Evolutionary conservation across 1,140 invertebrate genomes (phyloP), one percentile per base, ranked within the genome.

Genomic region (Cydia splendana): DNA sequence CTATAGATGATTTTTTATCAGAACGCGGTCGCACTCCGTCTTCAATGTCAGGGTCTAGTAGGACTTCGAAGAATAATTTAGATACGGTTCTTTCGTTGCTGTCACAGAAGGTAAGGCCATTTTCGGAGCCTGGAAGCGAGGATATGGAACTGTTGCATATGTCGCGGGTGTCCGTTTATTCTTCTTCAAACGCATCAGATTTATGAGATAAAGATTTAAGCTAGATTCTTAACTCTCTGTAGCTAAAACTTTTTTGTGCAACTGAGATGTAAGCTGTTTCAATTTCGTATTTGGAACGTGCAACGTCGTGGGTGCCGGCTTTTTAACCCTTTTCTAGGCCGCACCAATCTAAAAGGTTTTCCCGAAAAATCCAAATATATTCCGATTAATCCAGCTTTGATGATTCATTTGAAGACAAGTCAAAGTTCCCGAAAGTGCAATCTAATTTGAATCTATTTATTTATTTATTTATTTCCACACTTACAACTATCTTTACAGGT

Each of bases 1-100:
- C 90, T 2, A 85, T 91, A 4, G 91, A 92, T 15, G 90, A 91
- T 57, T 87, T 88, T 28, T 24, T 92, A 34, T 89, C 87, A 6
- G 88, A 91, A 81, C 69, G 85, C 73, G 86, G 88, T 0, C 79
- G 87, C 20, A 81, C 87, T 10, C 87, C 84, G 45, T 75, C 87
- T 0, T 85, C 82, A 10, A 51, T 67, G 0, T 80, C 85, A 7
- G 30, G 79, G 18, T 85, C 88, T 0, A 89, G 82, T 74, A 87
- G 86, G 76, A 91, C 91, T 1, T 91, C 89, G 2, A 92, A 91
- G 65, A 89, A 83, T 48, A 85, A 87, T 75, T 75, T 90, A 5
- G 57, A 89, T 1, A 89, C 84, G 62, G 86, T 86, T 78, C 83
- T 92, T 4, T 48, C 88, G 0, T 86, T 87, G 0, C 76, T 88